Evolutionary conservation across 2,113 vertebrate genomes (phyloP), one percentile per base, ranked within the genome.

Genomic region (Neolamprologus hecqui): DNA sequence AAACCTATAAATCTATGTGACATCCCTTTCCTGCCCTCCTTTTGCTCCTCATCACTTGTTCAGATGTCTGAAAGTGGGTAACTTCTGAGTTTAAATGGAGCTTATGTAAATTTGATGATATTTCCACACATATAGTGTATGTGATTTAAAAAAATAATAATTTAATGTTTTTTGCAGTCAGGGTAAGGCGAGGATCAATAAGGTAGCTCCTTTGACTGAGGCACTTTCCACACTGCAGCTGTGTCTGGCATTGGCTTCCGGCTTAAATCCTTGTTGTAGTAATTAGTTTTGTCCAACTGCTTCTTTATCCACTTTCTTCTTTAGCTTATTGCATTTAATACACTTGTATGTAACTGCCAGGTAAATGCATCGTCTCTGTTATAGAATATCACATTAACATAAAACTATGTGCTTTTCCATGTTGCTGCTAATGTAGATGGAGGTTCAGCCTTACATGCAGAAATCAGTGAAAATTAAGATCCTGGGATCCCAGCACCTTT

Each of bases 91-190:
- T 82, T 35, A 17, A 47, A 47, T 37, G 26, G 11, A n/a, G 5
- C 17, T 54, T 1, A 37, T 21, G 15, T 53, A 10, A 86, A 51
- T 28, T 68, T 58, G 12, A 55, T 82, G n/a, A 42, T 23, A 40
- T 79, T 23, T 47, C 42, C 33, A 9, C 23, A 57, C 58, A 19
- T 42, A 12, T 28, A 28, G 21, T 47, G 40, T 47, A 73, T 73
- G 23, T 17, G 15, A 17, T 53, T 55, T 14, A 4, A 0, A 1
- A 0, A 1, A 60, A 3, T 7, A 26, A 26, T 2, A 63, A 35
- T 40, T 23, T 14, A 2, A 40, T 23, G 19, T 54, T 54, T 6
- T 54, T 79, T 79, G 17, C 28, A 63, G 19, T 49, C 21, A 26
- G 21, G 15, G 10, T 58, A 85, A 33, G 57, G 6, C 15, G 4